Conservation (phyloP, 2,797 vertebrate species). For the Brotula barbata region DNA sequence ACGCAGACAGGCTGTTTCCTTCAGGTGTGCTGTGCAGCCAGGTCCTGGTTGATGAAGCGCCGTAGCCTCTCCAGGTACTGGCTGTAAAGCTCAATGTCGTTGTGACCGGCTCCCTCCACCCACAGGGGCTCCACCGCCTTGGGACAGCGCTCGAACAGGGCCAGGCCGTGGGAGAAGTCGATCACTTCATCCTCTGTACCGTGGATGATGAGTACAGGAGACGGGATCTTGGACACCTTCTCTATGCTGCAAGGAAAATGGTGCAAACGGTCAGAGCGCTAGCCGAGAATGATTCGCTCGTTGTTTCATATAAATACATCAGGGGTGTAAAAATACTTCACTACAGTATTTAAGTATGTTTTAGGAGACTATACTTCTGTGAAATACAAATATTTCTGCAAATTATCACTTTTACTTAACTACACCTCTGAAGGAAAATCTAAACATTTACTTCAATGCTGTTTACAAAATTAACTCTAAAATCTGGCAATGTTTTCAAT, state of each 20-base stretch:
- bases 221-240: conserved; percentile 97
- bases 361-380: too few relatives aligned
- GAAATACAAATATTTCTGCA: too few relatives aligned
- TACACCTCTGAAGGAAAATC: too few relatives aligned
- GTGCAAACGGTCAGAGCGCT: not conserved
- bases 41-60: conserved; percentile 96
- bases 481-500: too few relatives aligned
- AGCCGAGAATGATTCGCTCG: too few relatives aligned
- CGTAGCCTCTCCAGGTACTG: conserved; percentile 98
- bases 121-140: conserved; percentile 98
- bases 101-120: conserved; percentile 98
- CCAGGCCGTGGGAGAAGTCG: conserved; percentile 97
- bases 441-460: too few relatives aligned
- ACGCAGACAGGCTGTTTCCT: conserved; percentile 54
- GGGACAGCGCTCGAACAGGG: conserved; percentile 95
- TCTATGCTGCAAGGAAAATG: conserved; percentile 85
- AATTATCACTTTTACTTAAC: too few relatives aligned
- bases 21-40: conserved; percentile 87
- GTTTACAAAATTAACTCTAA: too few relatives aligned
- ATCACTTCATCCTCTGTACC: conserved; percentile 98
- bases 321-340: too few relatives aligned
- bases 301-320: too few relatives aligned
- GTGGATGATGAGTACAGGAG: conserved; percentile 97
- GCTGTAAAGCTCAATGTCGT: conserved; percentile 99
- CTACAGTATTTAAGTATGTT: too few relatives aligned